A percentile compares a stretch with the other conserved stretches of the same genome.
phyloP scores from a whole-genome alignment of 37 sponge, comb jelly and placozoan species.

The Eunapius fragilis region DNA sequence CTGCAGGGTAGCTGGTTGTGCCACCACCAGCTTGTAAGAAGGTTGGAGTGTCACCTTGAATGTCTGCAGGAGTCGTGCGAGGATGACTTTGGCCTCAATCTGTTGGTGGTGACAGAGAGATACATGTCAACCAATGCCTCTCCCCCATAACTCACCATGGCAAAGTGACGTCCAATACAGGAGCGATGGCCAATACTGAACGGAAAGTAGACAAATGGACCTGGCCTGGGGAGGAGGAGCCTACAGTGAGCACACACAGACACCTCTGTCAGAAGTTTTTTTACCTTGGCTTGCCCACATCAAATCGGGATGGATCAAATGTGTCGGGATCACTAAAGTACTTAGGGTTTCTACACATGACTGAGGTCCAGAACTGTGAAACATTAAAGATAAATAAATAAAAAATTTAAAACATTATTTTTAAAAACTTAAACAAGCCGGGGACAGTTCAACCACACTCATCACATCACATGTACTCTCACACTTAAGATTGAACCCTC shows the following conservation, averaged over 20 bases:
- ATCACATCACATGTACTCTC: background rate
- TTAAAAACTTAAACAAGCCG: too few species aligned
- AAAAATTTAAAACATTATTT: too few species aligned
- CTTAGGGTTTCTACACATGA: background rate
- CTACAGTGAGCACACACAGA: too few species aligned
- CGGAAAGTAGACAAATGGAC: constrained; percentile 31
- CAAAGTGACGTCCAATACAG: constrained; percentile 26
- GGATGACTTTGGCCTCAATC: constrained; percentile 25
- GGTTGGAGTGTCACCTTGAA: constrained; percentile 9
- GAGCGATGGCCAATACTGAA: constrained; percentile 26
- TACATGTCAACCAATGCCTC: background rate
- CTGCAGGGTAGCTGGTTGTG: background rate
- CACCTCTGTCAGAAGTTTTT: background rate
- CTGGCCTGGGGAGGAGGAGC: constrained; percentile 4
- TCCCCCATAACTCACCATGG: constrained; percentile 6
- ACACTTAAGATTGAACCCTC: background rate
- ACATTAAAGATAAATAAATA: too few species aligned
- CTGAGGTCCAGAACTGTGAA: too few species aligned
- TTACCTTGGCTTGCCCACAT: background rate
- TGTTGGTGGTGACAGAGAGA: background rate
- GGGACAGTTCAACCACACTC: too few species aligned
- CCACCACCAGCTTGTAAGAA: constrained; percentile 5
- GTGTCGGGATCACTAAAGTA: constrained; percentile 13
- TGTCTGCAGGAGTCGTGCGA: constrained; percentile 33
- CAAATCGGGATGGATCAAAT: constrained; percentile 22